phyloP scores from a whole-genome alignment of 2,888 invertebrate genomes.

The Bombyx huttoni region DNA sequence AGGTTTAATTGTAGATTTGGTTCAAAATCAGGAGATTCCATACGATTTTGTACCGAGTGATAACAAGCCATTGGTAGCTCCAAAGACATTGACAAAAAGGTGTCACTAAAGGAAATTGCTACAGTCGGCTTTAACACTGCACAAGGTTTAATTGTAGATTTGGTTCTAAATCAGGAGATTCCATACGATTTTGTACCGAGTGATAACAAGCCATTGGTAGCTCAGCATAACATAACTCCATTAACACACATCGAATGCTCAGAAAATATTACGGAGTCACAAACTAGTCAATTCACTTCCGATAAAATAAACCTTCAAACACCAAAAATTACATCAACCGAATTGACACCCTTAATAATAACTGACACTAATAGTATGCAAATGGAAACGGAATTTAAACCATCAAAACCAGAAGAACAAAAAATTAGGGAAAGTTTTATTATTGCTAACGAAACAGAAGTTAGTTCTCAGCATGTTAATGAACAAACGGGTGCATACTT shows the following conservation, averaged over 20 bases:
- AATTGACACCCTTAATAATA: conserved; percentile 40
- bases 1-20: conserved; percentile 43
- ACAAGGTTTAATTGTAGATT: conserved; percentile 43
- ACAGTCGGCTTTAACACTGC: conserved; percentile 24
- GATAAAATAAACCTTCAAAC: conserved; percentile 25
- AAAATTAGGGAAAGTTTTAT: conserved; percentile 33
- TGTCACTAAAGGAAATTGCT: conserved; percentile 24
- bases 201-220: conserved; percentile 28
- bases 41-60: conserved; percentile 21
- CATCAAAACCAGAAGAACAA: conserved; percentile 32
- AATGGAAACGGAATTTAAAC: conserved; percentile 43
- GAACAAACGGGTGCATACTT: conserved; percentile 37
- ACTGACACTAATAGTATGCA: conserved; percentile 46
- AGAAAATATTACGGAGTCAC: conserved; percentile 40
- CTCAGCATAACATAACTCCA: conserved; percentile 35
- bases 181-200: conserved; percentile 23
- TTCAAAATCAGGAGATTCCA: conserved; percentile 38
- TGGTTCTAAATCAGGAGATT: conserved; percentile 42
- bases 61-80: conserved; percentile 32
- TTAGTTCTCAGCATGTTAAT: conserved; percentile 38
- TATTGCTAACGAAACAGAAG: conserved; percentile 36
- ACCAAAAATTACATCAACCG: conserved; percentile 34
- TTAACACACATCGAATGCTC: conserved; percentile 48
- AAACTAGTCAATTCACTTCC: conserved; percentile 30
- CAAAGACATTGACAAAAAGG: too few species aligned